Evolutionary conservation across 2,797 vertebrate genomes (phyloP).

Genomic region (Tadarida brasiliensis): DNA sequence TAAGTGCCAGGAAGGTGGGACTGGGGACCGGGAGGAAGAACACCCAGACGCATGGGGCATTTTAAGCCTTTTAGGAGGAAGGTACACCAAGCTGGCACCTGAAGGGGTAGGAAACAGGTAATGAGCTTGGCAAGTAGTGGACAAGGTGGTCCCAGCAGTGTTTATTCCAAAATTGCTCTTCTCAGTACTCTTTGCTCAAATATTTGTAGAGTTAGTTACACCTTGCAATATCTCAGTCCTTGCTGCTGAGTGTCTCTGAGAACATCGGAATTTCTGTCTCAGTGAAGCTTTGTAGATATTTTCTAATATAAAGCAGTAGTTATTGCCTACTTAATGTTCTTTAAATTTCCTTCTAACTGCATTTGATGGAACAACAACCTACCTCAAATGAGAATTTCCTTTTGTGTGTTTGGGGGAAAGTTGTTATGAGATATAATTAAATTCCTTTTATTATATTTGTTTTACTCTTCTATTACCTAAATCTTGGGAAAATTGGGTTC

Average conservation of each 20-base stretch:
- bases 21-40: not conserved
- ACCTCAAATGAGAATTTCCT: not conserved
- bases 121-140: accelerated
- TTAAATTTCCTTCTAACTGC: not conserved
- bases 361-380: not conserved
- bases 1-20: not conserved
- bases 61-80: not conserved
- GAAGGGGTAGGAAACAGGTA: too few relatives aligned
- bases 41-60: not conserved
- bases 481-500: not conserved
- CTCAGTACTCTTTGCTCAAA: not conserved
- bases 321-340: conserved; percentile 10
- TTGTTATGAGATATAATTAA: not conserved
- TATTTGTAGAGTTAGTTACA: not conserved
- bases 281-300: not conserved
- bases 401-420: not conserved
- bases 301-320: not conserved
- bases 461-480: not conserved
- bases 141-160: not conserved
- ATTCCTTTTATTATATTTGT: not conserved
- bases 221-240: not conserved
- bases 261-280: not conserved
- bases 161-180: not conserved
- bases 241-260: not conserved
- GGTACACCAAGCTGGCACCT: not conserved